These are phyloP conservation scores for Ericerus pela DNA, from an alignment of 1,140 invertebrate genomes.

Conservation along the genomic window DNA sequence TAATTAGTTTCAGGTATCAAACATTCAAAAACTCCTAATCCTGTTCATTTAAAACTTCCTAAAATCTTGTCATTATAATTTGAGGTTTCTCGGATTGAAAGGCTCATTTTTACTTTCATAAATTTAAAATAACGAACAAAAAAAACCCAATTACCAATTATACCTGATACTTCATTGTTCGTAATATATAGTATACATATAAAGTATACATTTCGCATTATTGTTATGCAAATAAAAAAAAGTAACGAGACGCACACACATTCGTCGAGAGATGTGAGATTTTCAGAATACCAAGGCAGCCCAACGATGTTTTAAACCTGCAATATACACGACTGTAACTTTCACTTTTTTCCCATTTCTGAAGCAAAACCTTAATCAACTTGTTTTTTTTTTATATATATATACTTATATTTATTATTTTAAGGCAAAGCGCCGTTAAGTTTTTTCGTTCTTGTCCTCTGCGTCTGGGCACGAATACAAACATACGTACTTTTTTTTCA, in stretches of 20 bases:
- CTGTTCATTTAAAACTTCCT: no score
- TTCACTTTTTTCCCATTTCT: constrained; percentile 10
- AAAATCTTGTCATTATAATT: no score
- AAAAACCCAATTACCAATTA: no score
- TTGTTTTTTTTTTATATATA: no score
- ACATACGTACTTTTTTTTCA: neutral
- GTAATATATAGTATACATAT: no score
- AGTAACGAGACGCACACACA: neutral
- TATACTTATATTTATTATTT: no score
- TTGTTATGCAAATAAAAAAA: neutral
- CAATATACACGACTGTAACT: neutral
- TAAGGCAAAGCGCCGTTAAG: neutral
- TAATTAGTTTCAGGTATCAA: no score
- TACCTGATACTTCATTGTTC: no score
- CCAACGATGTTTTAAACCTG: constrained; percentile 3
- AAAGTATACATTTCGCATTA: neutral
- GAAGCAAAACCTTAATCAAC: constrained; percentile 4
- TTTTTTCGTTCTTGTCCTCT: neutral
- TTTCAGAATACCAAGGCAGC: neutral
- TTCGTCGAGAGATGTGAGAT: neutral
- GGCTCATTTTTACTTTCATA: no score
- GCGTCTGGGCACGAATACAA: neutral
- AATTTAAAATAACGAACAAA: no score
- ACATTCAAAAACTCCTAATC: no score
- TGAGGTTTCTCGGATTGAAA: no score